Conservation (phyloP, 1,140 invertebrate species). For the Drosophila kikkawai region DNA sequence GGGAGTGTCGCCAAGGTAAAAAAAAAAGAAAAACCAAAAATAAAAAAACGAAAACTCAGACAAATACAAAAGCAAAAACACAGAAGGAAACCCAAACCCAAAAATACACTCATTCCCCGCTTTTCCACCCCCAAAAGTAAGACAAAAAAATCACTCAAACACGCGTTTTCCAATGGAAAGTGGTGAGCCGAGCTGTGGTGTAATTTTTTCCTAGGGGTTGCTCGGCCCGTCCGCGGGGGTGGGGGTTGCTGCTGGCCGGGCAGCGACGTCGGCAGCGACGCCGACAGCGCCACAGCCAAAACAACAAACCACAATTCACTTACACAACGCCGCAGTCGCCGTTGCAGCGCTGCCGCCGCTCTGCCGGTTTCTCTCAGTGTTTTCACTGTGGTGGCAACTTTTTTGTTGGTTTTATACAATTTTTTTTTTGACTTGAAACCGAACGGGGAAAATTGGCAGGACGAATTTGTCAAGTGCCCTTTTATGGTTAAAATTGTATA, state of each 20-base stretch:
- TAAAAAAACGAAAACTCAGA: conserved; percentile 15
- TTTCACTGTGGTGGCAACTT: conserved; percentile 12
- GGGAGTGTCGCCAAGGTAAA: conserved; percentile 53
- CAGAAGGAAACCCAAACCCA: conserved; percentile 14
- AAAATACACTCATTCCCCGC: conserved; percentile 39
- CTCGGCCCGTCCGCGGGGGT: not conserved
- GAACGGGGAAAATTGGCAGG: not conserved
- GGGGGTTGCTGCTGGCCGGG: conserved; percentile 1
- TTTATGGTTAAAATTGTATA: not conserved
- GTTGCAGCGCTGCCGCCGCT: conserved; percentile 21
- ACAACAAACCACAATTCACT: conserved; percentile 85
- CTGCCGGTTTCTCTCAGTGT: conserved; percentile 27
- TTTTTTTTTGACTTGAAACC: conserved; percentile 1
- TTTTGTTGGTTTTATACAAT: conserved; percentile 6
- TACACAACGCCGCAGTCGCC: conserved; percentile 55
- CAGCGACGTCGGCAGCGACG: conserved; percentile 20
- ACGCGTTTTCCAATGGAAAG: conserved; percentile 57
- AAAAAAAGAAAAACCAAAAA: conserved; percentile 6
- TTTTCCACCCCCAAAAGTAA: conserved; percentile 34
- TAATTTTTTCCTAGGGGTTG: conserved; percentile 55
- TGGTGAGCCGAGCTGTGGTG: conserved; percentile 50
- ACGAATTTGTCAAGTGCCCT: conserved; percentile 10
- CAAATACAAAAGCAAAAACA: conserved; percentile 19
- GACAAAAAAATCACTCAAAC: conserved; percentile 62
- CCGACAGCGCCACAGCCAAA: conserved; percentile 71